Evolutionary conservation across 2,888 invertebrate species (phyloP).

Genomic region (Zaprionus lineosus): DNA sequence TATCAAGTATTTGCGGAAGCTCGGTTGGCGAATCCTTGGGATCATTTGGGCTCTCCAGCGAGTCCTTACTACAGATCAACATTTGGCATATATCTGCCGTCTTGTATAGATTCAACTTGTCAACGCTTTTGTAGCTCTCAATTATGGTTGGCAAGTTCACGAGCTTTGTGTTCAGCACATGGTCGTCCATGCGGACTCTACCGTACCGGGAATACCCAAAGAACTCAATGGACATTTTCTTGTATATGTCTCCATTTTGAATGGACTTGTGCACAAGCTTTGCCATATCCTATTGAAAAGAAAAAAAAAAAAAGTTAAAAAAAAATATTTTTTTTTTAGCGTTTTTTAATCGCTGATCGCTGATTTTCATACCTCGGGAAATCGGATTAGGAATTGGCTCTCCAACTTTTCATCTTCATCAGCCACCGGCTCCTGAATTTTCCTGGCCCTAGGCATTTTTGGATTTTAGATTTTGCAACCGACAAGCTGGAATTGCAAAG

Average conservation of each 20-base stretch:
- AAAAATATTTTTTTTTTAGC: no score
- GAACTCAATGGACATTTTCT: constrained; percentile 91
- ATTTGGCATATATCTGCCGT: constrained; percentile 97
- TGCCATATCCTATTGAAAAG: constrained; percentile 86
- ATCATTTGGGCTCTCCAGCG: no score
- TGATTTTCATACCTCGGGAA: constrained; percentile 87
- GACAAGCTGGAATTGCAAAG: no score
- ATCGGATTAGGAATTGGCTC: constrained; percentile 90
- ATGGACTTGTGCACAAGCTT: constrained; percentile 89
- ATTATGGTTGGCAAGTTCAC: constrained; percentile 95
- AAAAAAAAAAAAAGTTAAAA: constrained; percentile 2
- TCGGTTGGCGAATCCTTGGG: no score
- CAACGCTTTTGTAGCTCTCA: constrained; percentile 96
- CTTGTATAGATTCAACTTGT: constrained; percentile 97
- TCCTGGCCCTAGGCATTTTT: constrained; percentile 68
- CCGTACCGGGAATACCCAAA: constrained; percentile 94
- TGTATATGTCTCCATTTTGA: constrained; percentile 90
- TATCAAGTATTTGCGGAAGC: no score
- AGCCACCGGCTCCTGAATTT: constrained; percentile 53
- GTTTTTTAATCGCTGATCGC: no score
- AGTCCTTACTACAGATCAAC: constrained; percentile 94
- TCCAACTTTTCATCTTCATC: constrained; percentile 86
- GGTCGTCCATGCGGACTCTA: constrained; percentile 93
- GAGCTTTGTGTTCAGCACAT: constrained; percentile 92
- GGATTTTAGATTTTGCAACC: no score